Evolutionary conservation across 2,797 vertebrate species (phyloP), one percentile per base, ranked within the genome.

Genomic region (Chrysolophus pictus): DNA sequence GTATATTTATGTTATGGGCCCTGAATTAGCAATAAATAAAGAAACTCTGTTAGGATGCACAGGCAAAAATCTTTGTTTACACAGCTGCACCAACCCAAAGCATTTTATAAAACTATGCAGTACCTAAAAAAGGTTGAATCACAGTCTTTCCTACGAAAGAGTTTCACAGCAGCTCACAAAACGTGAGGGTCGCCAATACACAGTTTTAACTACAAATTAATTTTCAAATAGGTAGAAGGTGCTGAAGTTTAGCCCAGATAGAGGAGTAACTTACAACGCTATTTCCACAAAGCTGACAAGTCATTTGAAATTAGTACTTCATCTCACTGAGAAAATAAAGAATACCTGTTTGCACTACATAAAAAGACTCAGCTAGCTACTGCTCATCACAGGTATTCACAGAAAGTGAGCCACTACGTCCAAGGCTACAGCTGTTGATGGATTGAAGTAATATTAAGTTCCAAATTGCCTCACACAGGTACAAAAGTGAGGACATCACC

Each of bases 1-100:
- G 73, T 91, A 33, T 94, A 91, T 95, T 95, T 94, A 90, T 76
- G 37, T 77, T 95, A 90, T 13, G 5, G 93, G 80, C 64, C 79
- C 74, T 93, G 80, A 92, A 95, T 88, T 77, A 84, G 80, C 71
- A 94, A 94, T 79, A 94, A 95, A 96, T 88, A 92, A 73, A 83
- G 76, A 92, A 94, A 95, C 76, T 84, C 81, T 96, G 87, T 95
- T 90, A 95, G 85, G 75, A 96, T 65, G 80, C 85, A 91, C 75
- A 90, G 26, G 77, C 33, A 87, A 77, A 92, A 93, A 71, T 74
- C 55, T 58, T 56, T 41, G 91, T 95, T 96, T 95, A 92, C 78
- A 91, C 94, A 95, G 95, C 91, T 96, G 94, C 72, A 80, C 65
- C 55, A 39, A 82, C 31, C 62, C 71, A 81, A 91, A 93, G 67